Evolutionary conservation across 2,797 vertebrate species (phyloP), one percentile per base, ranked within the genome.

Genomic region (Lacerta agilis): DNA sequence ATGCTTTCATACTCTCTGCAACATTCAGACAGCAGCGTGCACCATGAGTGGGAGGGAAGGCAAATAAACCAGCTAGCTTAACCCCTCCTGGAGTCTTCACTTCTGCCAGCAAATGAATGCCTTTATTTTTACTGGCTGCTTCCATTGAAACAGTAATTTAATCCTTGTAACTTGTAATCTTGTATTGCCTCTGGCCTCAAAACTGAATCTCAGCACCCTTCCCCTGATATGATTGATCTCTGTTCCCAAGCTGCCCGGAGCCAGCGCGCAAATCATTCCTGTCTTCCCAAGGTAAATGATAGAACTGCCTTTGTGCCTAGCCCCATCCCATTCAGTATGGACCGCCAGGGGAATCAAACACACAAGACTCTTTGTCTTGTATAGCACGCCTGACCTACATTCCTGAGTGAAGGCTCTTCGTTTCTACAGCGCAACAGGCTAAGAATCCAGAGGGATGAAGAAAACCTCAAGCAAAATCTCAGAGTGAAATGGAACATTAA

Each of bases 351-450:
- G 80, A 8, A 27, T 38, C 25, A 33, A 33, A 33, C 9, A 83
- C 66, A 83, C 64, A 75, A 29, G 49, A 5, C 5, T 58, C 49
- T 36, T 73, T 75, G 69, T 75, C 27, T 75, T 75, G 45, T 38
- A 38, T 36, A 84, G 33, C n/a, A 8, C 7, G 49, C 49, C 71
- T 84, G 83, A 75, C 83, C 83, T 84, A 73, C 45, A 75, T 84
- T 75, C 69, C 71, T 25, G 7, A 75, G 18, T 25, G 71, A 58
- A 27, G 7, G 49, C 8, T n/a, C n/a, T 36, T 58, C 43, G 45
- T 29, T 84, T 61, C n/a, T 75, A 55, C 82, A 25, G 18, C 69
- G 17, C 43, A 45, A 25, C 13, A 27, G 27, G 41, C 43, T 27
- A 13, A 79, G 43, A 79, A 18, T 29, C 27, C 77, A 55, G 45